Percentiles rank a stretch among this genome's conserved stretches.
These are phyloP conservation scores for Platycercus adscitus DNA, from an alignment of 2,113 vertebrate genomes.

Conservation along the genomic window DNA sequence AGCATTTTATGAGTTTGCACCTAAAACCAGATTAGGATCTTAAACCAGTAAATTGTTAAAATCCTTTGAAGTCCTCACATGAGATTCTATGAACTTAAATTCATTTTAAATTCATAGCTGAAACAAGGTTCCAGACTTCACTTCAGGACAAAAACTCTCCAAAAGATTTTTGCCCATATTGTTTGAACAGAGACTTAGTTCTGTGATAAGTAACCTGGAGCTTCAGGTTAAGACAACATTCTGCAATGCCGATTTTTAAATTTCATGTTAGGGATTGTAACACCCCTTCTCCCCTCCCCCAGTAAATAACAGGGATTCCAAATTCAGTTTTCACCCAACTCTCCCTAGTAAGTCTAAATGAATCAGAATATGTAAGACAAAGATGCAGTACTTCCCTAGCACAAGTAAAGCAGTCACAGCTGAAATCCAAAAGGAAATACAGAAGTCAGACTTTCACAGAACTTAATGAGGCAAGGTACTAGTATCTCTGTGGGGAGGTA, in stretches of 20 bases:
- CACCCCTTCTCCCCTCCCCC: rapidly evolving
- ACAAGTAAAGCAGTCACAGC: background rate
- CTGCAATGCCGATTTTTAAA: background rate
- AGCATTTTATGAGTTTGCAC: background rate
- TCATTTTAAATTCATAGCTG: background rate
- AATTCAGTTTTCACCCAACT: background rate
- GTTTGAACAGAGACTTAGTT: background rate
- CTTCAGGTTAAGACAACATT: background rate
- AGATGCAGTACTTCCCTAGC: background rate
- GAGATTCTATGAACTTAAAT: background rate
- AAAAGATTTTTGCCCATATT: background rate
- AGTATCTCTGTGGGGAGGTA: background rate
- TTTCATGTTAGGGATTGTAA: background rate
- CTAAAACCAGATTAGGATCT: background rate
- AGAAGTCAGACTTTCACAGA: background rate
- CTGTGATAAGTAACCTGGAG: background rate
- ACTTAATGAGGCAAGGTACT: background rate
- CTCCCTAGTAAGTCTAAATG: background rate
- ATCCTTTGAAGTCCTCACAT: background rate
- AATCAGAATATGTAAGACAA: background rate
- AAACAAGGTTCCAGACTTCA: background rate
- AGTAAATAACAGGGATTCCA: background rate
- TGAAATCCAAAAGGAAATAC: background rate
- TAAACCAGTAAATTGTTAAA: background rate
- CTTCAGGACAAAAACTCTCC: background rate